phyloP scores from a whole-genome alignment of 2,888 invertebrate genomes.

The Agonopterix alstromeriana region DNA sequence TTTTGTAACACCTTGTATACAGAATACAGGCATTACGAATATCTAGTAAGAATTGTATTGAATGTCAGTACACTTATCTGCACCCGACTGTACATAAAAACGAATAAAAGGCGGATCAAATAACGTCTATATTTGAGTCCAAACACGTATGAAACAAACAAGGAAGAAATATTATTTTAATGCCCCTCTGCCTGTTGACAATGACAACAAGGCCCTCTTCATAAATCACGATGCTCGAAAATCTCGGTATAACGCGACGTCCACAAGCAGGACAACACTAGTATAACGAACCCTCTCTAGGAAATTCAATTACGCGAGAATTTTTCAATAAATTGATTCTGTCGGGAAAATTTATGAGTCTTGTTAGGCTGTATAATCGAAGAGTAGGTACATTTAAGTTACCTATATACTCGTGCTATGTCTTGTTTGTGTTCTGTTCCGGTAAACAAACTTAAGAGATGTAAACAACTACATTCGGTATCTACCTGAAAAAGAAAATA shows the following conservation, averaged over 20 bases:
- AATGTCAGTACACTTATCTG: no score
- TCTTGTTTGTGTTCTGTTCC: no score
- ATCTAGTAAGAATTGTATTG: no score
- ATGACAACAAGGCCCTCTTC: background rate
- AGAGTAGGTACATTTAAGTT: no score
- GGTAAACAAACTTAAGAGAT: no score
- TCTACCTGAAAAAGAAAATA: no score
- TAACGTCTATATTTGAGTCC: background rate
- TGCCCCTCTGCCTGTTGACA: background rate
- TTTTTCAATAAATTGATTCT: conserved; percentile 9
- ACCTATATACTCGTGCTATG: no score
- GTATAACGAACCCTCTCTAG: conserved; percentile 4
- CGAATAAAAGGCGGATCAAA: background rate
- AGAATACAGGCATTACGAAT: no score
- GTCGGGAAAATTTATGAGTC: conserved; percentile 1
- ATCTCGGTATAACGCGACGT: background rate
- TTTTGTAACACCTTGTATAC: no score
- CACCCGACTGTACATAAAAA: no score
- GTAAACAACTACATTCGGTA: no score
- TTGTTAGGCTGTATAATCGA: background rate
- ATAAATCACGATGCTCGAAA: conserved; percentile 3
- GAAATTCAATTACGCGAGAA: conserved; percentile 6
- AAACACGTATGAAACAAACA: background rate
- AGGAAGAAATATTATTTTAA: conserved; percentile 6
- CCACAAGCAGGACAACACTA: conserved; percentile 1